Percentiles rank a stretch among this genome's conserved stretches.
phyloP scores from a whole-genome alignment of 2,888 invertebrate genomes.

The Heteropelma amictum region DNA sequence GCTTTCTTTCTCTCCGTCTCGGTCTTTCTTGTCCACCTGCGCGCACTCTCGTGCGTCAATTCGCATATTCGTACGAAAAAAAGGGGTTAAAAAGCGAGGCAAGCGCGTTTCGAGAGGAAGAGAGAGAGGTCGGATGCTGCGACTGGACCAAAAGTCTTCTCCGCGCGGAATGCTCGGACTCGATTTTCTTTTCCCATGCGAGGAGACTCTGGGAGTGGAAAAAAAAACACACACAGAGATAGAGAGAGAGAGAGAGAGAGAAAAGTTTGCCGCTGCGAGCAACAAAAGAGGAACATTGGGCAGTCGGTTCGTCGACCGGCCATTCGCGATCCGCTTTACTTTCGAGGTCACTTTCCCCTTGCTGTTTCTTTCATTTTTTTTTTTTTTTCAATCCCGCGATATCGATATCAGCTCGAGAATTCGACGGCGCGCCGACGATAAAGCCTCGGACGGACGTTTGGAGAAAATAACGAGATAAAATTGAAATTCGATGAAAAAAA shows the following conservation, averaged over 20 bases:
- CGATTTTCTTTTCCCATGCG: slow-evolving; percentile 57
- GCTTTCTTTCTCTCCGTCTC: slow-evolving; percentile 14
- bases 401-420: slow-evolving; percentile 40
- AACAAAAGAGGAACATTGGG: slow-evolving; percentile 51
- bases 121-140: background rate
- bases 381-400: slow-evolving; percentile 29
- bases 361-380: slow-evolving; percentile 39
- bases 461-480: too few relatives aligned
- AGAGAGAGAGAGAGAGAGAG: background rate
- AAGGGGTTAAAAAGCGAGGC: background rate
- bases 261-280: slow-evolving; percentile 29
- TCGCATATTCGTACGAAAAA: background rate
- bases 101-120: background rate
- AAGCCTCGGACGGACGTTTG: slow-evolving; percentile 7
- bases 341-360: slow-evolving; percentile 61
- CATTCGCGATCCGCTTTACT: slow-evolving; percentile 57
- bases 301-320: slow-evolving; percentile 55
- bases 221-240: too few relatives aligned
- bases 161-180: slow-evolving; percentile 29
- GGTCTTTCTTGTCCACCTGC: slow-evolving; percentile 45
- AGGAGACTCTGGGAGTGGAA: background rate
- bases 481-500: too few relatives aligned
- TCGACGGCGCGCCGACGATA: slow-evolving; percentile 27
- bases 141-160: slow-evolving; percentile 50
- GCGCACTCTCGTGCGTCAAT: slow-evolving; percentile 42